These are phyloP conservation scores for Malacoctenus gilli DNA, from an alignment of 2,797 vertebrate genomes.

Conservation along the genomic window DNA sequence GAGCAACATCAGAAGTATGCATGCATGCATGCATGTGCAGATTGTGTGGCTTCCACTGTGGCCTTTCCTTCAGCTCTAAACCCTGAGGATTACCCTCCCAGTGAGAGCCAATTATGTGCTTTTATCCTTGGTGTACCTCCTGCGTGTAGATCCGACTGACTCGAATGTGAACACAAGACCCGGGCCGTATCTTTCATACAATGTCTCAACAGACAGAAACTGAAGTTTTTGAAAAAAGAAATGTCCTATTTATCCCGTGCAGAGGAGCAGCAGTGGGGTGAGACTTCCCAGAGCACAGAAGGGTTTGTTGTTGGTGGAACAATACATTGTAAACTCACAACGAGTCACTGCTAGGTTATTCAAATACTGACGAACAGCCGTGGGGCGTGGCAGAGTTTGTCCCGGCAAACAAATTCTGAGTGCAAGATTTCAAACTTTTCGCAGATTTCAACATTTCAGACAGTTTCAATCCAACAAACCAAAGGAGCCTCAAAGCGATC, in stretches of 20 bases:
- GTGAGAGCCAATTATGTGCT: constrained; percentile 73
- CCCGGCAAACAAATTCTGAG: too few species aligned
- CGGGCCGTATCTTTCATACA: constrained; percentile 9
- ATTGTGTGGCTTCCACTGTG: constrained; percentile 17
- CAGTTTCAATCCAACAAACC: too few species aligned
- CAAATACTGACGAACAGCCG: too few species aligned
- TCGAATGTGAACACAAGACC: constrained; percentile 29
- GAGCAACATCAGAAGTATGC: background rate
- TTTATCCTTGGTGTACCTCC: constrained; percentile 40
- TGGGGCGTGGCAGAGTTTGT: too few species aligned
- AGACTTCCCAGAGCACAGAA: too few species aligned
- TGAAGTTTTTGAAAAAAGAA: background rate
- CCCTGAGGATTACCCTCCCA: constrained; percentile 65
- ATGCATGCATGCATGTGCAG: constrained; percentile 4
- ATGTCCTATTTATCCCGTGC: background rate
- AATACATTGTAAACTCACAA: too few species aligned
- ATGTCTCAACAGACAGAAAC: constrained; percentile 2
- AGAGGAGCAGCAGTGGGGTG: too few species aligned
- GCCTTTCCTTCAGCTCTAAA: constrained; percentile 27
- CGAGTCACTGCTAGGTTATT: too few species aligned
- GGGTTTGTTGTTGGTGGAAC: too few species aligned
- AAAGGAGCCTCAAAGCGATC: too few species aligned
- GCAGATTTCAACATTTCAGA: too few species aligned
- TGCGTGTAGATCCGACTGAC: constrained; percentile 36
- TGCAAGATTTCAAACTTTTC: too few species aligned